Percentiles rank a stretch among this genome's conserved stretches.
Evolutionary conservation across 2,797 vertebrate species (phyloP).

Genomic region (Psittacula echo): DNA sequence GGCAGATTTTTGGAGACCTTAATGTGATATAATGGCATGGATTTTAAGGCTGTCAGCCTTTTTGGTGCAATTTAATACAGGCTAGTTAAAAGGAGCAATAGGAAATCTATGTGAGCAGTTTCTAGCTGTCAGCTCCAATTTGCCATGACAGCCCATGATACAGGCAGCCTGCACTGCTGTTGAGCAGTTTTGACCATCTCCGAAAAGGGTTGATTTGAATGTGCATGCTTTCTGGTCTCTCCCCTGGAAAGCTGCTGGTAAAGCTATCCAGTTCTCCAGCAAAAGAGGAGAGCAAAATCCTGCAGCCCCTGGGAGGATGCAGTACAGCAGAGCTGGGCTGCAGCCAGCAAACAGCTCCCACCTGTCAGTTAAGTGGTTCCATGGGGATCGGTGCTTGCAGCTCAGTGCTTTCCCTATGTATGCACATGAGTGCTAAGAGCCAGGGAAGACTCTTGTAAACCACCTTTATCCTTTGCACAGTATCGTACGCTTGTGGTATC

Average conservation of each 20-base stretch:
- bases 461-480: background rate
- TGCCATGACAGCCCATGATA: slow-evolving; percentile 37
- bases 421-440: background rate
- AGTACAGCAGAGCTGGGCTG: background rate
- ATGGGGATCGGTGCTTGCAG: background rate
- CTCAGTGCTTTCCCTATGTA: fast-evolving
- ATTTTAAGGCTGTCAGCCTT: slow-evolving; percentile 62
- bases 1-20: slow-evolving; percentile 37
- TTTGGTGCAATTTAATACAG: slow-evolving; percentile 70
- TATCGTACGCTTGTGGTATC: fast-evolving
- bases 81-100: slow-evolving; percentile 63
- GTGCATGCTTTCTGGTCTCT: background rate
- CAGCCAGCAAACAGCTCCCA: background rate
- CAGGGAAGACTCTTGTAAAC: background rate
- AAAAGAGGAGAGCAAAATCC: background rate
- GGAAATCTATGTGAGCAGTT: slow-evolving; percentile 76
- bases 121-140: slow-evolving; percentile 73
- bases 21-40: slow-evolving; percentile 35
- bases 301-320: background rate
- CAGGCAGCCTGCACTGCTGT: background rate
- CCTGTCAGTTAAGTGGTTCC: background rate
- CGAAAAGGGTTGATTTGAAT: slow-evolving; percentile 7
- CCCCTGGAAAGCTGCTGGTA: background rate
- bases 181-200: slow-evolving; percentile 16
- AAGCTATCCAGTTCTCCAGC: background rate